A percentile compares a stretch with the other conserved stretches of the same genome.
phyloP scores from a whole-genome alignment of 2,888 invertebrate genomes.

The Pseudanteris insignis region DNA sequence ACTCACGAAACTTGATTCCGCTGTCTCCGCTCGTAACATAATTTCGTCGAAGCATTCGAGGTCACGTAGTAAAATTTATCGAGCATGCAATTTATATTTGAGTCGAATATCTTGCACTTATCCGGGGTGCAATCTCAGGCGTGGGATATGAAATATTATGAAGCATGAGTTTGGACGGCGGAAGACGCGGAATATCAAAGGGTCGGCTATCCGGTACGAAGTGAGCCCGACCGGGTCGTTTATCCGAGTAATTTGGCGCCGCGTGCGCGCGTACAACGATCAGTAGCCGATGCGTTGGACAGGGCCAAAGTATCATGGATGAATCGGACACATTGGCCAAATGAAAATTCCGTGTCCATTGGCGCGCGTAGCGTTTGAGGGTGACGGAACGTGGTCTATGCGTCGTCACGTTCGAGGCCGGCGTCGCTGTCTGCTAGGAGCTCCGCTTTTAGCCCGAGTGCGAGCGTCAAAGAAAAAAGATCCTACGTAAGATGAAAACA shows the following conservation, averaged over 20 bases:
- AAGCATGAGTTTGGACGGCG: constrained; percentile 16
- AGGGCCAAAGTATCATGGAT: constrained; percentile 14
- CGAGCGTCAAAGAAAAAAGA: constrained; percentile 29
- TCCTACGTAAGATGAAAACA: constrained; percentile 26
- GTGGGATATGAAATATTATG: constrained; percentile 31
- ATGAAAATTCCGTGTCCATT: constrained; percentile 38
- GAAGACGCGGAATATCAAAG: constrained; percentile 24
- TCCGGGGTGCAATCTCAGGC: constrained; percentile 1
- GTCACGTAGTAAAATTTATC: neutral
- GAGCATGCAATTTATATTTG: constrained; percentile 5
- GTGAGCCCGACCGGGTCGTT: constrained; percentile 17
- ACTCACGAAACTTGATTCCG: neutral
- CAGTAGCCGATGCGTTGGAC: no score
- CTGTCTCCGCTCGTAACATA: neutral
- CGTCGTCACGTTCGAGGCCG: constrained; percentile 42
- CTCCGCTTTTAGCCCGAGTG: constrained; percentile 20
- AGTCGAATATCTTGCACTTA: constrained; percentile 12
- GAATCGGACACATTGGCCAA: constrained; percentile 33
- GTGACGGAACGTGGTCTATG: constrained; percentile 29
- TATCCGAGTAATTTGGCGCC: constrained; percentile 27
- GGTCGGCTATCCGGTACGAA: constrained; percentile 15
- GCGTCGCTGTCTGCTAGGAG: constrained; percentile 31
- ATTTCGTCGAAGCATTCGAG: neutral
- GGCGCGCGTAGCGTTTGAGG: constrained; percentile 13
- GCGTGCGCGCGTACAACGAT: no score